These are phyloP conservation scores for Sarotherodon lohbergeri DNA, from an alignment of 2,113 vertebrate species.

Conservation along the genomic window DNA sequence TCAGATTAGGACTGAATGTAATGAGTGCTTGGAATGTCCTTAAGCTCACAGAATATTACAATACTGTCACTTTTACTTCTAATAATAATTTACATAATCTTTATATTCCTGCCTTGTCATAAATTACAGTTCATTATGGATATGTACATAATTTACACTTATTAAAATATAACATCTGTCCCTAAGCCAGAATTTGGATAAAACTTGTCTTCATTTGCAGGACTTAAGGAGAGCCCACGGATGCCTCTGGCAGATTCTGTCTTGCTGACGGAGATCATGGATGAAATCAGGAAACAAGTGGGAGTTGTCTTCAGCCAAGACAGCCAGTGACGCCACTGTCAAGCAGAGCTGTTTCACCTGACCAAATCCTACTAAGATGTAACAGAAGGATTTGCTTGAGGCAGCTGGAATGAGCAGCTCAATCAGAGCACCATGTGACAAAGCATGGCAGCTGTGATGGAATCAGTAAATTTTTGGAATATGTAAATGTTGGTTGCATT, in stretches of 20 bases:
- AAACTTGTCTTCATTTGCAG: conserved; percentile 39
- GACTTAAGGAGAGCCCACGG: conserved; percentile 73
- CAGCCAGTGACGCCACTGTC: conserved; percentile 33
- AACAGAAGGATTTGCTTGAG: background rate
- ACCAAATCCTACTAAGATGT: conserved; percentile 9
- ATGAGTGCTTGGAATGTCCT: conserved; percentile 13
- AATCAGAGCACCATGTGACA: background rate
- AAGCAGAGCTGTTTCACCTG: conserved; percentile 7
- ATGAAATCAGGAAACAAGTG: conserved; percentile 70
- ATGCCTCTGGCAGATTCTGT: conserved; percentile 74
- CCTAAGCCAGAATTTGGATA: background rate
- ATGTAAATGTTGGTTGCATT: background rate
- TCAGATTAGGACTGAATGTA: background rate
- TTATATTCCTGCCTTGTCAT: background rate
- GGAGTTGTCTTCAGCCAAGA: conserved; percentile 71
- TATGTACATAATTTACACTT: background rate
- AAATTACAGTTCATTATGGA: background rate
- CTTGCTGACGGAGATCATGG: conserved; percentile 71
- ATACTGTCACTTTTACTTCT: background rate
- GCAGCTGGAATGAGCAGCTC: conserved; percentile 15
- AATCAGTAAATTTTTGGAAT: background rate
- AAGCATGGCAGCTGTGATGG: background rate
- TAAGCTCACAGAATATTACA: background rate
- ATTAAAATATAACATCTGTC: background rate
- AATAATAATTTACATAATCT: background rate